phyloP scores from a whole-genome alignment of 1,140 invertebrate genomes.

The Anoplophora glabripennis region DNA sequence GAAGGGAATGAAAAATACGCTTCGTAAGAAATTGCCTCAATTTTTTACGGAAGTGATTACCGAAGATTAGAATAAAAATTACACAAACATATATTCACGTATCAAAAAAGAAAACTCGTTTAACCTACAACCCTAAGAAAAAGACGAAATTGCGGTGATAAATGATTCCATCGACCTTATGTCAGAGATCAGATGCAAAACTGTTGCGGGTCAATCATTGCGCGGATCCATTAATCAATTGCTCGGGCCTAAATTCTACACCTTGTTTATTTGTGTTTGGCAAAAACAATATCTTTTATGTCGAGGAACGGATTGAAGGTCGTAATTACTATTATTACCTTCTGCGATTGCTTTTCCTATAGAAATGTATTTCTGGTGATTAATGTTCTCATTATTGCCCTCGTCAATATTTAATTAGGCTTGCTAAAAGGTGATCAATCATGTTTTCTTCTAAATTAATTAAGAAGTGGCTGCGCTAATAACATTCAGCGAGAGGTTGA shows the following conservation, averaged over 20 bases:
- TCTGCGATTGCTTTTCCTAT: not conserved
- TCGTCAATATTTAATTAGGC: conserved; percentile 13
- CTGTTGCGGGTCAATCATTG: conserved; percentile 23
- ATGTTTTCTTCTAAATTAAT: conserved; percentile 14
- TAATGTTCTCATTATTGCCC: conserved; percentile 13
- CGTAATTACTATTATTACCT: too few relatives aligned
- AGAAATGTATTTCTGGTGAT: conserved; percentile 2
- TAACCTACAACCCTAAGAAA: conserved; percentile 7
- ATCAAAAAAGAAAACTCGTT: conserved; percentile 5
- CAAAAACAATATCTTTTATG: not conserved
- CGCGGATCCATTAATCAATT: conserved; percentile 25
- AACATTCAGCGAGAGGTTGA: too few relatives aligned
- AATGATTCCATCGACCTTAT: conserved; percentile 22
- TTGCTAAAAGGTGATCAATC: conserved; percentile 8
- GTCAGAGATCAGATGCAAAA: conserved; percentile 30
- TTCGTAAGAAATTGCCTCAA: too few relatives aligned
- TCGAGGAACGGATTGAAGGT: too few relatives aligned
- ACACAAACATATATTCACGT: conserved; percentile 17
- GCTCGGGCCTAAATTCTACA: conserved; percentile 3
- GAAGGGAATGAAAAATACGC: not conserved
- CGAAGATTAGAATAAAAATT: not conserved
- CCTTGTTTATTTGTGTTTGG: conserved; percentile 8
- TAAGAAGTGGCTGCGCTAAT: not conserved
- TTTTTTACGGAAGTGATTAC: too few relatives aligned
- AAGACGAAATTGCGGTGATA: conserved; percentile 17